These are phyloP conservation scores for Protophormia terraenovae DNA, from an alignment of 2,888 invertebrate genomes.

Conservation along the genomic window DNA sequence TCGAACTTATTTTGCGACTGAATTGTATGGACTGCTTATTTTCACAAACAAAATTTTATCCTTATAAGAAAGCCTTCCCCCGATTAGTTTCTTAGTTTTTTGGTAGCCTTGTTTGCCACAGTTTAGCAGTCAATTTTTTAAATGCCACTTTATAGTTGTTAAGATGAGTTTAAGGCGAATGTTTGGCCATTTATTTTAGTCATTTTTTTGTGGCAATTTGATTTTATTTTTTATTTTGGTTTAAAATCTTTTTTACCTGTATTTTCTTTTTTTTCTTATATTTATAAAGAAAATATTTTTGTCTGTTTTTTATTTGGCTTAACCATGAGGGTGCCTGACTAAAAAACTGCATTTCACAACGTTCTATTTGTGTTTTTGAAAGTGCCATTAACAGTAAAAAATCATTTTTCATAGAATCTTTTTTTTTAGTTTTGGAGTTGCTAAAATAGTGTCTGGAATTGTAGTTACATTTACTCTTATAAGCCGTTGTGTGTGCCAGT, in stretches of 20 bases:
- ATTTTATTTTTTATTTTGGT: neutral
- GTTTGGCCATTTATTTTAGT: constrained; percentile 60
- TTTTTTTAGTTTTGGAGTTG: neutral
- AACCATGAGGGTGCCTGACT: constrained; percentile 40
- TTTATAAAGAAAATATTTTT: neutral
- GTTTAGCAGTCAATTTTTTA: constrained; percentile 65
- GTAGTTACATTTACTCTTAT: neutral
- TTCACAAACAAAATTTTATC: too few species aligned
- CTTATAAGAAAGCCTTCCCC: neutral
- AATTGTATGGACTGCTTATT: too few species aligned
- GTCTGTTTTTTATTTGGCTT: neutral
- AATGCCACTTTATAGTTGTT: constrained; percentile 64
- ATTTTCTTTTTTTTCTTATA: constrained; percentile 6
- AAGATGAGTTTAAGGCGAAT: constrained; percentile 61
- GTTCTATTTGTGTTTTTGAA: constrained; percentile 3
- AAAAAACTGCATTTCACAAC: neutral
- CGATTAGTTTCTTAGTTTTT: constrained; percentile 25
- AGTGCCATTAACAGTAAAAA: constrained; percentile 54
- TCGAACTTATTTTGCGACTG: too few species aligned
- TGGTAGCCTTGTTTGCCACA: constrained; percentile 49
- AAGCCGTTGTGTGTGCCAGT: neutral
- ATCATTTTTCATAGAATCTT: constrained; percentile 48
- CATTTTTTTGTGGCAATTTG: constrained; percentile 24
- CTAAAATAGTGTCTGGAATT: constrained; percentile 8
- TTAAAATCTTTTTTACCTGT: neutral